Evolutionary conservation across 2,113 vertebrate genomes (phyloP).

Genomic region (Cnemophilus loriae): DNA sequence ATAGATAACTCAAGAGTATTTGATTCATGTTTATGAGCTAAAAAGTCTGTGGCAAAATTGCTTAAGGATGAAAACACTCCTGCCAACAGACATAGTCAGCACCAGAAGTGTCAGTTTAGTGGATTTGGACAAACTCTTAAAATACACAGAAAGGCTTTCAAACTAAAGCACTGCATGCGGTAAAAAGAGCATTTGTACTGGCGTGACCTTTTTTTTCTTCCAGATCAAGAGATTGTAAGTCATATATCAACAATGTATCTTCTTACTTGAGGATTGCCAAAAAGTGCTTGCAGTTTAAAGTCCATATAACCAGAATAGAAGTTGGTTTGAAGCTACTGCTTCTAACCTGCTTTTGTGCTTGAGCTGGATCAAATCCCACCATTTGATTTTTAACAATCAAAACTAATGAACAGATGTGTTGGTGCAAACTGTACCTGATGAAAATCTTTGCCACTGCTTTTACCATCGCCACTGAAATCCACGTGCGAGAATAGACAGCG

Average conservation of each 20-base stretch:
- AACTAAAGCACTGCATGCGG: neutral
- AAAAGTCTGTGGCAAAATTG: neutral
- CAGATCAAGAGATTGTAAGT: neutral
- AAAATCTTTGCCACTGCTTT: constrained; percentile 99
- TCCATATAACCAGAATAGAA: neutral
- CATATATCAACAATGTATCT: neutral
- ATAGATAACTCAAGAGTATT: neutral
- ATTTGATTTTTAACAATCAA: neutral
- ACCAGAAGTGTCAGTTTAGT: neutral
- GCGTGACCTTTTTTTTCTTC: neutral
- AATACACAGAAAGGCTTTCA: neutral
- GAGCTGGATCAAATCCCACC: neutral
- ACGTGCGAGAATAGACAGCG: constrained; percentile 99
- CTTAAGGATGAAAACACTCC: neutral
- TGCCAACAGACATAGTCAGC: neutral
- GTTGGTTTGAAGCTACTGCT: neutral
- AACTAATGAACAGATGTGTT: neutral
- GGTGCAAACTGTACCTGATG: constrained; percentile 86
- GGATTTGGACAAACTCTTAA: neutral
- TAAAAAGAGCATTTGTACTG: neutral
- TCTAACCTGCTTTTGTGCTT: neutral
- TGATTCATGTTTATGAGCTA: neutral
- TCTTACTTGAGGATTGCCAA: neutral
- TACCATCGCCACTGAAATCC: constrained; percentile 99
- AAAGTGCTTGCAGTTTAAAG: neutral